Percentiles rank a stretch among this genome's conserved stretches.
These are phyloP conservation scores for Eulemur albifrons DNA, from an alignment of 2,797 vertebrate species.

Conservation along the genomic window DNA sequence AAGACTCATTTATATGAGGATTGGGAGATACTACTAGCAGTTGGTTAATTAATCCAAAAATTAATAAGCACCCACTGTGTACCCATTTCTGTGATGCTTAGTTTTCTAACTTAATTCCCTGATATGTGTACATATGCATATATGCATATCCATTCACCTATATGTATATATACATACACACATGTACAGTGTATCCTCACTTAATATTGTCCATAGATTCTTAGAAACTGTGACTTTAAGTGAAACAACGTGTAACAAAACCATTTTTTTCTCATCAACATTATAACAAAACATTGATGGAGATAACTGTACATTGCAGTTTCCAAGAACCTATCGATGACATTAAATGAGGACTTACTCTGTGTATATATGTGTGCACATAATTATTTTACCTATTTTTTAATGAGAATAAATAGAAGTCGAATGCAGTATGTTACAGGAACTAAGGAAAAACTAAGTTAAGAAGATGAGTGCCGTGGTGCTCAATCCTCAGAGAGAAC, in stretches of 20 bases:
- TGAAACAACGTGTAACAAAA: background rate
- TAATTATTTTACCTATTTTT: background rate
- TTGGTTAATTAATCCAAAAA: background rate
- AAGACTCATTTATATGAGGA: background rate
- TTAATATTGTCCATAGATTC: background rate
- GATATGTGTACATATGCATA: background rate
- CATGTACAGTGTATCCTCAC: background rate
- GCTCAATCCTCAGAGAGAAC: background rate
- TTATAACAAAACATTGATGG: background rate
- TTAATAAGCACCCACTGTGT: background rate
- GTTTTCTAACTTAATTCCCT: background rate
- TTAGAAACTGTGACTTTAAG: background rate
- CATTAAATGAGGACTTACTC: background rate
- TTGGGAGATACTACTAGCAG: background rate
- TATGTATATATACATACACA: background rate
- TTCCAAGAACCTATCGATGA: background rate
- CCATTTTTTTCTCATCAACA: background rate
- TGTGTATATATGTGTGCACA: background rate
- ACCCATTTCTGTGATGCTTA: background rate
- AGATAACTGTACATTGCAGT: background rate
- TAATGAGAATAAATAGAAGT: background rate
- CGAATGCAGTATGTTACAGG: background rate
- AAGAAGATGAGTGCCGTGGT: background rate
- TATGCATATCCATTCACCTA: background rate
- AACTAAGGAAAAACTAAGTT: background rate